Evolutionary conservation across 1,140 invertebrate genomes (phyloP).

Genomic region (Orius laevigatus): DNA sequence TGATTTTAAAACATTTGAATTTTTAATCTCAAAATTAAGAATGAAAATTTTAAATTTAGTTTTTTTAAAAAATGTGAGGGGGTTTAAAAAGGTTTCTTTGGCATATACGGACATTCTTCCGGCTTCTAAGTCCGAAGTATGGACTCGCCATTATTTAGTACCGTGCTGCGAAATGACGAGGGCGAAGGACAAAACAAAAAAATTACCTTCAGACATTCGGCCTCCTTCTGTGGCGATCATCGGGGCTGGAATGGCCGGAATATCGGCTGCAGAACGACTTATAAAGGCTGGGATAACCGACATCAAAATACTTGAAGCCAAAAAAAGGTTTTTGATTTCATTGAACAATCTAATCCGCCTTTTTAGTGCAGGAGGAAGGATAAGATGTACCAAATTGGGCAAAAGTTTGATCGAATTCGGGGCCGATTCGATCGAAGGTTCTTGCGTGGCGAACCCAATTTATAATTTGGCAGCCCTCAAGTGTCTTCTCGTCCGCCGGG

Average conservation of each 20-base stretch:
- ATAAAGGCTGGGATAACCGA: constrained; percentile 48
- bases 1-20: too few relatives aligned
- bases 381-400: constrained; percentile 5
- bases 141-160: too few relatives aligned
- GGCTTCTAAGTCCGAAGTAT: too few relatives aligned
- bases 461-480: constrained; percentile 47
- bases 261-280: constrained; percentile 53
- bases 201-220: too few relatives aligned
- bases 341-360: background rate
- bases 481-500: constrained; percentile 36
- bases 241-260: constrained; percentile 54
- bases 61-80: too few relatives aligned
- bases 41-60: too few relatives aligned
- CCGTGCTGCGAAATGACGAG: too few relatives aligned
- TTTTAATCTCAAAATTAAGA: too few relatives aligned
- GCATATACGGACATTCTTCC: too few relatives aligned
- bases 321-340: constrained; percentile 2
- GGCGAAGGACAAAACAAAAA: too few relatives aligned
- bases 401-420: constrained; percentile 38
- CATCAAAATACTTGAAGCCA: constrained; percentile 50
- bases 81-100: too few relatives aligned
- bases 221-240: constrained; percentile 50
- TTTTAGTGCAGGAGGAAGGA: background rate
- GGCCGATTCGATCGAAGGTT: constrained; percentile 45
- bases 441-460: constrained; percentile 43